Base-by-base conservation (phyloP, 2,113 vertebrate species). In the Cricetomys ansorgei region DNA sequence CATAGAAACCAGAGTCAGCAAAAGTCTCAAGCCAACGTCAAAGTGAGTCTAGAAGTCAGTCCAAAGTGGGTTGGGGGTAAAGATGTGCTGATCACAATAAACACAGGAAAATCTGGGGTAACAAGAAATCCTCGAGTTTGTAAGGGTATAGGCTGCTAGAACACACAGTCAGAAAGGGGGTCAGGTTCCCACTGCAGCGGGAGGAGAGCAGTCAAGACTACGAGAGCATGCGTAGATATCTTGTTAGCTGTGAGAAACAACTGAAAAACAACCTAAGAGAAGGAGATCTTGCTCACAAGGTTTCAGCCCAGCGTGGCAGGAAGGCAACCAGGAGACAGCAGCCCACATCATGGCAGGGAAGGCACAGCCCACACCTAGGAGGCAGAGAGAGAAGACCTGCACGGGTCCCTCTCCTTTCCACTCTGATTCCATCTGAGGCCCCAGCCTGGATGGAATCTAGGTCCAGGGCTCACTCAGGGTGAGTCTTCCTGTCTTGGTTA, bases 11-110 rank as follows among this genome's bases (percentile, higher is more conserved):
- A 65, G 59, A 85, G 70, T 31, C 57, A 23, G 64, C 69, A 89
- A 88, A 59, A 23, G 21, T 76, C 84, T 91, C 59, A 94, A 96
- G 59, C 23, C 87, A 95, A 77, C n/a, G 69, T 57, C 77, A 87
- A 89, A 69, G 70, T 8, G 16, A 89, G 27, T 91, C 70, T 92
- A 88, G 80, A 90, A 84, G 86, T 88, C 29, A 31, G 27, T 94
- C 72, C 87, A 94, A 88, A 96, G 43, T 76, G 15, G 90, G 50
- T 64, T n/a, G 21, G n/a, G 23, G 37, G 25, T 67, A 17, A 92
- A 80, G 89, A 75, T n/a, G 19, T 65, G 70, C 75, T 94, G 59
- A 95, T 81, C 72, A 91, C 59, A 76, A 64, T 50, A 87, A 92
- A 92, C 57, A 89, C 29, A 91, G 86, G 89, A 64, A 59, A 73